A percentile compares a stretch with the other conserved stretches of the same genome.
Conservation (phyloP, 2,888 invertebrate species). For the Microctonus aethiopoides region DNA sequence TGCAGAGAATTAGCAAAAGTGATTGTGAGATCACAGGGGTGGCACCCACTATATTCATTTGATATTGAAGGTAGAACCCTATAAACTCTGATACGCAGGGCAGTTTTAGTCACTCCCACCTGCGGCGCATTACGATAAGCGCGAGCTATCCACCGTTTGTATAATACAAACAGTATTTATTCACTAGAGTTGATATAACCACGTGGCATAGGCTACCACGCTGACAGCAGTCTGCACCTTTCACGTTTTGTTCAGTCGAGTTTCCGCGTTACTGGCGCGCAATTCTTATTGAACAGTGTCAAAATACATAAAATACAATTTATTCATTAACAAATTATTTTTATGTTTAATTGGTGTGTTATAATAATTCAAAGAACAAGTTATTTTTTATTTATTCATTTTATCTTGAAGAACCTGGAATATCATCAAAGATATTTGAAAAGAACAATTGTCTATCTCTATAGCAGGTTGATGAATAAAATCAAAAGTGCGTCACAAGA, state of each 20-base stretch:
- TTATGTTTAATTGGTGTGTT: not conserved
- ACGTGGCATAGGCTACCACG: conserved; percentile 24
- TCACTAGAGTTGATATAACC: conserved; percentile 8
- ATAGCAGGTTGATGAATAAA: too few relatives aligned
- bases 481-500: too few relatives aligned
- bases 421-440: too few relatives aligned
- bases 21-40: conserved; percentile 13
- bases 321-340: not conserved
- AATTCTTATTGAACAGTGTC: not conserved
- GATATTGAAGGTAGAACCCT: conserved; percentile 38
- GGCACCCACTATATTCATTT: conserved; percentile 30
- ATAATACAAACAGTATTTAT: conserved; percentile 7
- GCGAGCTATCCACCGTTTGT: conserved; percentile 10
- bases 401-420: too few relatives aligned
- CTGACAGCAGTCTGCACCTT: conserved; percentile 22
- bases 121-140: conserved; percentile 49
- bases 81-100: conserved; percentile 52
- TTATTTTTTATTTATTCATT: too few relatives aligned
- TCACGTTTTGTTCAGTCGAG: conserved; percentile 33
- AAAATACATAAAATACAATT: too few relatives aligned
- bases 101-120: conserved; percentile 60
- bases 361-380: too few relatives aligned
- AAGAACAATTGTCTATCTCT: too few relatives aligned
- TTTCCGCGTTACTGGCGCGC: conserved; percentile 17
- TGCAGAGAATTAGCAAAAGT: too few relatives aligned